These are phyloP conservation scores for Lycia hirtaria DNA, from an alignment of 2,888 invertebrate genomes.

Conservation along the genomic window DNA sequence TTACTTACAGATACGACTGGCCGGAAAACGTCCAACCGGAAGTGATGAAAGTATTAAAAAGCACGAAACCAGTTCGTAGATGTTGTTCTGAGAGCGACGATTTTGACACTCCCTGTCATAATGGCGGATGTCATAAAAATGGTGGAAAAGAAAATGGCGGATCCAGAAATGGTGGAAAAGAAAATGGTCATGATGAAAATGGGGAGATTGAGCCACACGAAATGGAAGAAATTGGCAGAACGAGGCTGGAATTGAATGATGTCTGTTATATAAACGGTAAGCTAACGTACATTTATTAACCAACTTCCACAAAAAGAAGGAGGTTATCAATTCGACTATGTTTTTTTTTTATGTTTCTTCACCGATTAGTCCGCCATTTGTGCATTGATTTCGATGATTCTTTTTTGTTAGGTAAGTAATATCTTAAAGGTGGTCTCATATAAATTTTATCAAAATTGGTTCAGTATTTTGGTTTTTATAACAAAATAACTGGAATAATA, in stretches of 20 bases:
- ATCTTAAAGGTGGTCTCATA: no score
- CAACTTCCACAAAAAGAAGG: no score
- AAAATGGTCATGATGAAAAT: constrained; percentile 39
- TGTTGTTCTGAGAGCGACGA: constrained; percentile 58
- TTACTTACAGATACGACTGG: constrained; percentile 90
- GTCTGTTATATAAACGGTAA: constrained; percentile 98
- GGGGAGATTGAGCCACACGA: constrained; percentile 60
- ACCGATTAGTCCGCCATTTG: no score
- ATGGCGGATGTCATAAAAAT: constrained; percentile 38
- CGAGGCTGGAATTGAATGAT: constrained; percentile 88
- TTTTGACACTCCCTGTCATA: constrained; percentile 31
- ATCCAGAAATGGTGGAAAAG: constrained; percentile 45
- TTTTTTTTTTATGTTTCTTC: constrained; percentile 3
- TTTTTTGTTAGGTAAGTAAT: no score
- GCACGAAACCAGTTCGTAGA: constrained; percentile 52
- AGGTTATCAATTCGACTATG: no score
- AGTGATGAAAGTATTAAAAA: constrained; percentile 64
- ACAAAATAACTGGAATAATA: no score
- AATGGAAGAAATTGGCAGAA: constrained; percentile 88
- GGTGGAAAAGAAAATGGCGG: constrained; percentile 48
- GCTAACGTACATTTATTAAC: no score
- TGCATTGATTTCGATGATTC: no score
- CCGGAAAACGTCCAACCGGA: constrained; percentile 84
- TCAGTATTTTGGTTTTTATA: no score
- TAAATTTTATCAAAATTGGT: no score